Conservation (phyloP, 2,797 vertebrate species). For the Gila robusta region DNA sequence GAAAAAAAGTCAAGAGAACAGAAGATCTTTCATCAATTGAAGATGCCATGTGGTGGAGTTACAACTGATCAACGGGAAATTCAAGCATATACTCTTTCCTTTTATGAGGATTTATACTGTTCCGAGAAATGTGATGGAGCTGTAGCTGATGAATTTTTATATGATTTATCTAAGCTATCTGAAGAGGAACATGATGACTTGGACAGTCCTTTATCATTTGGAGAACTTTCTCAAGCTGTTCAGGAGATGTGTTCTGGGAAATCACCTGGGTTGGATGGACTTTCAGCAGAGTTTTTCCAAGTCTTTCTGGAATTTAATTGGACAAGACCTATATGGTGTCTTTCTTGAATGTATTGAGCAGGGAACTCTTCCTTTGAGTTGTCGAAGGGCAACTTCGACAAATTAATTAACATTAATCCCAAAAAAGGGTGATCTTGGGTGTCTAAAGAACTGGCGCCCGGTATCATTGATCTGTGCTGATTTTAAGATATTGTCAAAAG, state of each 20-base stretch:
- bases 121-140: no score
- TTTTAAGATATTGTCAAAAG: background rate
- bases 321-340: background rate
- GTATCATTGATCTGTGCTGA: constrained; percentile 9
- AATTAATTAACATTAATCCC: background rate
- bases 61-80: no score
- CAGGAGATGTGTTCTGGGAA: background rate
- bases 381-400: background rate
- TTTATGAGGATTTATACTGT: no score
- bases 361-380: background rate
- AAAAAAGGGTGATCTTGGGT: constrained; percentile 4
- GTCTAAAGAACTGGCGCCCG: background rate
- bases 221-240: background rate
- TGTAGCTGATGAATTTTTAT: no score
- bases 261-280: background rate
- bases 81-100: no score
- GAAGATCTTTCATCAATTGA: no score
- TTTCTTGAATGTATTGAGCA: background rate
- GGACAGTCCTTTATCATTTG: no score
- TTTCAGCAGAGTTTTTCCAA: background rate
- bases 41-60: no score
- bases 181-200: no score
- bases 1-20: no score
- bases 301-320: background rate
- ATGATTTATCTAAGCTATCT: no score